A percentile compares a stretch with the other conserved stretches of the same genome.
Evolutionary conservation across 2,113 vertebrate genomes (phyloP).

Genomic region (Pseudopipra pipra): DNA sequence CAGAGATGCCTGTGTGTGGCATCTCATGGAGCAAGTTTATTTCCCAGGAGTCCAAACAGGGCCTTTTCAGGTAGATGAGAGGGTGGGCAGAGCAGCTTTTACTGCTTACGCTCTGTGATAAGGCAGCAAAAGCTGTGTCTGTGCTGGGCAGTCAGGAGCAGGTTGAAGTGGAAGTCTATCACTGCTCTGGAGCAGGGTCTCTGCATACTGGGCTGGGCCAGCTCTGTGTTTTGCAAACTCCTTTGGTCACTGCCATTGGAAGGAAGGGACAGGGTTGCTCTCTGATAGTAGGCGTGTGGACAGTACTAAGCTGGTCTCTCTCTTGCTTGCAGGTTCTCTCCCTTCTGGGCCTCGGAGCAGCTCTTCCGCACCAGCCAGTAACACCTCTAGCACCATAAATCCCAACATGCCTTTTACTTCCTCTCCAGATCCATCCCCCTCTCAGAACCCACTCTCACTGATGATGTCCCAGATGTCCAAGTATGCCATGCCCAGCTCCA

Average conservation of each 20-base stretch:
- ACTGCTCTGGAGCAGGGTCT: background rate
- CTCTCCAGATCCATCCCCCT: constrained; percentile 84
- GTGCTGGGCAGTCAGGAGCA: background rate
- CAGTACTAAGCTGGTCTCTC: background rate
- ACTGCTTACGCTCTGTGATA: background rate
- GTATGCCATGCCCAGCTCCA: constrained; percentile 96
- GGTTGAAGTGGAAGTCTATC: background rate
- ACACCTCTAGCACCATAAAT: constrained; percentile 83
- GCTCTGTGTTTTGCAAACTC: background rate
- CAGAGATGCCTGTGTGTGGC: background rate
- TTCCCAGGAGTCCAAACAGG: background rate
- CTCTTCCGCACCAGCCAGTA: constrained; percentile 84
- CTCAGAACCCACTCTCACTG: constrained; percentile 94
- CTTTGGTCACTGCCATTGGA: background rate
- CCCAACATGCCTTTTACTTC: constrained; percentile 88
- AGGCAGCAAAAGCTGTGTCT: background rate
- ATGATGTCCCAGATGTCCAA: constrained; percentile 99
- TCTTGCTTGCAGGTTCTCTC: constrained; percentile 67
- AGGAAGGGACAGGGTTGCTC: background rate
- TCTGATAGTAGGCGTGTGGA: background rate
- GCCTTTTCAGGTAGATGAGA: background rate
- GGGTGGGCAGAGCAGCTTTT: background rate
- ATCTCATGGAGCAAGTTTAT: background rate
- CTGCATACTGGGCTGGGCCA: background rate
- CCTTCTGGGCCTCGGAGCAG: constrained; percentile 82